These are phyloP conservation scores for Microcebus tavaratra DNA, from an alignment of 2,113 vertebrate species.

Conservation along the genomic window DNA sequence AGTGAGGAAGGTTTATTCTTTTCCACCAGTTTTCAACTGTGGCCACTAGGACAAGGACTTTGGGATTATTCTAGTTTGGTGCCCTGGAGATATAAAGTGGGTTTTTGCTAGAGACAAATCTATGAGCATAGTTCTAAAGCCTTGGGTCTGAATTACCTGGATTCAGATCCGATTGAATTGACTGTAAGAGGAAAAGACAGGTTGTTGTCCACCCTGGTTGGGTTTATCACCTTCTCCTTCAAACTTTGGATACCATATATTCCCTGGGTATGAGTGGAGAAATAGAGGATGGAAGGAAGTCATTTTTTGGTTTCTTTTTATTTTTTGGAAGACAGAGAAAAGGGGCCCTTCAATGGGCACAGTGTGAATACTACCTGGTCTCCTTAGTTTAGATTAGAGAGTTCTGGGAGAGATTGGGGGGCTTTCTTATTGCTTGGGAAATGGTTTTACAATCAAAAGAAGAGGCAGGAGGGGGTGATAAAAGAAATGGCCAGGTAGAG, in stretches of 20 bases:
- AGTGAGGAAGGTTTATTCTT: not conserved
- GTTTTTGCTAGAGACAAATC: not conserved
- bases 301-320: not conserved
- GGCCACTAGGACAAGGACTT: not conserved
- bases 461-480: not conserved
- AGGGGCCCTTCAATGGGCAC: not conserved
- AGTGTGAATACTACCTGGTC: not conserved
- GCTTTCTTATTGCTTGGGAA: constrained; percentile 14
- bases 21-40: not conserved
- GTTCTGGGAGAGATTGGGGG: not conserved
- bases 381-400: not conserved
- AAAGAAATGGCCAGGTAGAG: not conserved
- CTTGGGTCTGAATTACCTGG: not conserved
- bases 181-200: not conserved
- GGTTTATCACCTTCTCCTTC: not conserved
- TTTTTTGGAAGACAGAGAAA: constrained; percentile 12
- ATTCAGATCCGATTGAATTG: not conserved
- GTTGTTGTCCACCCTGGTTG: not conserved
- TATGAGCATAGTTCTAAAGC: constrained; percentile 12
- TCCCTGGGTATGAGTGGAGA: not conserved
- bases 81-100: not conserved
- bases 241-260: not conserved
- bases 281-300: not conserved
- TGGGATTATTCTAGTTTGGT: not conserved
- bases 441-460: constrained; percentile 22